Percentiles rank a stretch among this genome's conserved stretches.
Evolutionary conservation across 2,888 invertebrate genomes (phyloP).

Genomic region (Alentia gelatinosa): DNA sequence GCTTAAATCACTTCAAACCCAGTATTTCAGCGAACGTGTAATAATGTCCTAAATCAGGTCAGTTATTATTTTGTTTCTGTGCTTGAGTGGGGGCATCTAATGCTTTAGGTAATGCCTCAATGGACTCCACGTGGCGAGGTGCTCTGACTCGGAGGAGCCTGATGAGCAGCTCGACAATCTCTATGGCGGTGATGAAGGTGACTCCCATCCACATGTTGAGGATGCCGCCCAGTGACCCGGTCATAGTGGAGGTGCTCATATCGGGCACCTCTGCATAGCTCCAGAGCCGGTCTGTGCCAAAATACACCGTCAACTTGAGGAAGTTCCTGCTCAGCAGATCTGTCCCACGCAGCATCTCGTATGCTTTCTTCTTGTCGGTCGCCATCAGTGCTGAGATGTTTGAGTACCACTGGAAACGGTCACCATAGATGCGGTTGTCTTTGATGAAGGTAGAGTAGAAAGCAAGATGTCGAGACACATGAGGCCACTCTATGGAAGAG

Average conservation of each 20-base stretch:
- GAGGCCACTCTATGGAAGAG: background rate
- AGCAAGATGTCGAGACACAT: background rate
- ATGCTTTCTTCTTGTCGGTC: background rate
- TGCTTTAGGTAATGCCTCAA: no score
- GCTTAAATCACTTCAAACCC: no score
- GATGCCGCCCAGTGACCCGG: slow-evolving; percentile 41
- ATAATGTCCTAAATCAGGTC: no score
- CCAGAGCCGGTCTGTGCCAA: background rate
- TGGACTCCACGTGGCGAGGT: background rate
- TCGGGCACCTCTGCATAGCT: background rate
- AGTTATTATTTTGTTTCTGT: no score
- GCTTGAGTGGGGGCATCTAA: no score
- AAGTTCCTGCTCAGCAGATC: background rate
- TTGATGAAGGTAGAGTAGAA: slow-evolving; percentile 15
- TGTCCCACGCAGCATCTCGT: background rate
- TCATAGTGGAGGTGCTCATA: background rate
- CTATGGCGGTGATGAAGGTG: slow-evolving; percentile 49
- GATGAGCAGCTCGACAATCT: slow-evolving; percentile 41
- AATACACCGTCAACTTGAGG: background rate
- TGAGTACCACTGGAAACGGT: background rate
- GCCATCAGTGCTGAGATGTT: background rate
- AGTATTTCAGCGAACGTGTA: no score
- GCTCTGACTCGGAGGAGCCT: background rate
- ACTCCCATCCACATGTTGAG: slow-evolving; percentile 53
- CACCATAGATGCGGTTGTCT: background rate